Evolutionary conservation across 2,797 vertebrate genomes (phyloP).

Genomic region (Alauda arvensis): DNA sequence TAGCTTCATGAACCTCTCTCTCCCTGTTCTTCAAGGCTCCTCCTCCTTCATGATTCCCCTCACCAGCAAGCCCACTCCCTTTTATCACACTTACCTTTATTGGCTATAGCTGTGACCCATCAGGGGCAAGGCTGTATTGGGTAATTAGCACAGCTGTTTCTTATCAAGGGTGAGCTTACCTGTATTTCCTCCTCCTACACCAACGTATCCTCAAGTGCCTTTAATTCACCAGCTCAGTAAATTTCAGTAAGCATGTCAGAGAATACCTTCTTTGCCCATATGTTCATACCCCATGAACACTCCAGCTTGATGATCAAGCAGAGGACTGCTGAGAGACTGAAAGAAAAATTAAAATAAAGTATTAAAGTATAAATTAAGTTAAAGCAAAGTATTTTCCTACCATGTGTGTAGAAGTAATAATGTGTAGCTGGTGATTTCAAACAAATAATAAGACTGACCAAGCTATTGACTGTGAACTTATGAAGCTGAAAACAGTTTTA

Average conservation of each 20-base stretch:
- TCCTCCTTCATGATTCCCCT: too few relatives aligned
- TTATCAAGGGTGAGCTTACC: not conserved
- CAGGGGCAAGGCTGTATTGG: not conserved
- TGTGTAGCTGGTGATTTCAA: not conserved
- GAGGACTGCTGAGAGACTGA: not conserved
- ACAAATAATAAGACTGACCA: not conserved
- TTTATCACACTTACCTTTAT: not conserved
- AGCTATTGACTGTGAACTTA: not conserved
- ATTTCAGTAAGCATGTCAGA: not conserved
- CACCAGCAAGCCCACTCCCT: not conserved
- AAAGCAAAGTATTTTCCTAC: not conserved
- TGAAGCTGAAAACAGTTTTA: not conserved
- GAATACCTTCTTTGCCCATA: not conserved
- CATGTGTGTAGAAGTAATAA: not conserved
- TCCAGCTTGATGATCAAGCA: not conserved
- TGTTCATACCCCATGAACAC: rapidly evolving
- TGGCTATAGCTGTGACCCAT: not conserved
- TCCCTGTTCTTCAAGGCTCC: not conserved
- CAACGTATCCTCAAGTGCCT: not conserved
- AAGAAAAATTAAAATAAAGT: not conserved
- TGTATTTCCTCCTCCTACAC: not conserved
- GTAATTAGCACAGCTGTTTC: not conserved
- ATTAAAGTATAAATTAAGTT: not conserved
- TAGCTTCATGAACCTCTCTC: too few relatives aligned
- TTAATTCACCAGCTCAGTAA: not conserved